Evolutionary conservation across 2,113 vertebrate genomes (phyloP).

Genomic region (Cyanistes caeruleus): DNA sequence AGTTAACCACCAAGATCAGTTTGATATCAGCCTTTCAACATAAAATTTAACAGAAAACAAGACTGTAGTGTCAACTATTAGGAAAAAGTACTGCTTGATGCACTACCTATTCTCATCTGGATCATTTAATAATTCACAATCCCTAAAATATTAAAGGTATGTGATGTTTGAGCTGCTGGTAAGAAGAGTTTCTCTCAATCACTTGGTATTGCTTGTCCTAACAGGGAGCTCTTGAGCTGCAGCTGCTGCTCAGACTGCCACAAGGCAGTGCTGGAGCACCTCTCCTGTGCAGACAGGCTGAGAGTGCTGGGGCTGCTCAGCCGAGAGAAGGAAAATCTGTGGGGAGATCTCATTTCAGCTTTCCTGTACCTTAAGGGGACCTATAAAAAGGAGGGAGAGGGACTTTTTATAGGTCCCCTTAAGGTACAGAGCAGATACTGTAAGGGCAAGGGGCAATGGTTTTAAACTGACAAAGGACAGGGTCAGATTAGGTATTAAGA

Average conservation of each 20-base stretch:
- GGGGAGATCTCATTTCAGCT: neutral
- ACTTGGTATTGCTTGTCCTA: neutral
- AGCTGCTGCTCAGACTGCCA: neutral
- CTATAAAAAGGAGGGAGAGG: neutral
- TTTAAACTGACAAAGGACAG: neutral
- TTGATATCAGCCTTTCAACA: neutral
- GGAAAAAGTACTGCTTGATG: neutral
- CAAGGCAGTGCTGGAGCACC: neutral
- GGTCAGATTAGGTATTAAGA: neutral
- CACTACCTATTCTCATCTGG: fast-evolving
- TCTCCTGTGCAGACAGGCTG: neutral
- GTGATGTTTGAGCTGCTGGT: neutral
- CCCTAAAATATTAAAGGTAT: neutral
- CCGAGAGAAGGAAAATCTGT: neutral
- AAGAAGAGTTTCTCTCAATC: neutral
- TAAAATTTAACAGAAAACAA: neutral
- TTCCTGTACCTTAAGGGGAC: neutral
- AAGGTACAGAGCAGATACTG: neutral
- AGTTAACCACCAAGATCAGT: neutral
- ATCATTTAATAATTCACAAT: neutral
- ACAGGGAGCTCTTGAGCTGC: neutral
- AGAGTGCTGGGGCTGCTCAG: neutral
- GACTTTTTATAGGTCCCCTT: no score
- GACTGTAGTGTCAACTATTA: neutral
- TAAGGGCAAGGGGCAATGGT: neutral